These are phyloP conservation scores for Petaurus breviceps DNA, from an alignment of 2,113 vertebrate genomes.

Conservation along the genomic window DNA sequence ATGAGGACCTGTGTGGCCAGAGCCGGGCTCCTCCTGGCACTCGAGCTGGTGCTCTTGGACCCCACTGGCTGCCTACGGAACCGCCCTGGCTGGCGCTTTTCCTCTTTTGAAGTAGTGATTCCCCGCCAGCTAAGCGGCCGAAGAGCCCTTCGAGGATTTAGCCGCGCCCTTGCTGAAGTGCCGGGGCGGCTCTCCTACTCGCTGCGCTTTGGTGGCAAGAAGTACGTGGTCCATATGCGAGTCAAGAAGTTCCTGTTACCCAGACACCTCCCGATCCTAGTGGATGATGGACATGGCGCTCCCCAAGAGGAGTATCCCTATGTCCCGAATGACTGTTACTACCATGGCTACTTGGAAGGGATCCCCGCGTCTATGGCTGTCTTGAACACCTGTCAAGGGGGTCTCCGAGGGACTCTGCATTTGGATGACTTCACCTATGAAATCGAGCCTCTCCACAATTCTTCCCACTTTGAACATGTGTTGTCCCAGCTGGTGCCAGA, in stretches of 20 bases:
- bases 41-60: slow-evolving; percentile 34
- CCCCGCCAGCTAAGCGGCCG: slow-evolving; percentile 70
- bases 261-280: slow-evolving; percentile 76
- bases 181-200: slow-evolving; percentile 63
- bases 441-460: slow-evolving; percentile 77
- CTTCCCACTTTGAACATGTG: slow-evolving; percentile 77
- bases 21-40: not conserved
- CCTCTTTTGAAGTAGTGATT: slow-evolving; percentile 73
- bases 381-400: slow-evolving; percentile 77
- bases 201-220: slow-evolving; percentile 72
- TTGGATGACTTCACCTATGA: slow-evolving; percentile 74
- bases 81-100: slow-evolving; percentile 52
- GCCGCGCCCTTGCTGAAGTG: not conserved
- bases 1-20: not conserved
- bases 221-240: slow-evolving; percentile 72
- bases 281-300: slow-evolving; percentile 54
- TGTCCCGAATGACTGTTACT: slow-evolving; percentile 79
- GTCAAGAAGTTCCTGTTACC: slow-evolving; percentile 71
- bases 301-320: slow-evolving; percentile 74
- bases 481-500: slow-evolving; percentile 75
- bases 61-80: fast-evolving
- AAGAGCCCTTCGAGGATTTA: not conserved
- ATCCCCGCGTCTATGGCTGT: slow-evolving; percentile 77
- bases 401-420: slow-evolving; percentile 77
- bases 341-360: slow-evolving; percentile 78